Percentiles rank a stretch among this genome's conserved stretches.
Conservation (phyloP, 2,113 vertebrate species). For the Tachysurus fulvidraco region DNA sequence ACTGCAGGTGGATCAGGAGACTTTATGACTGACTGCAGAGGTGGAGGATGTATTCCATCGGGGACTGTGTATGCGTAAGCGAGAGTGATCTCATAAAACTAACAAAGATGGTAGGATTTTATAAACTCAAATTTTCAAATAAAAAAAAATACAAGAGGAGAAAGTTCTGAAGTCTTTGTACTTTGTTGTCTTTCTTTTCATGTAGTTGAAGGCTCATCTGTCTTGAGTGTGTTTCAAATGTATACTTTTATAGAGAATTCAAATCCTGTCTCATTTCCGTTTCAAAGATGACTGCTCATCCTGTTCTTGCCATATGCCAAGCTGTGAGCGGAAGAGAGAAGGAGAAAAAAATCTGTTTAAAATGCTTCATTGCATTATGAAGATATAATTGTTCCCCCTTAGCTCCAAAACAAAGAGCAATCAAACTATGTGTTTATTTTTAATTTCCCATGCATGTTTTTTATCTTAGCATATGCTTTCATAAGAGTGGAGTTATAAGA, state of each 20-base stretch:
- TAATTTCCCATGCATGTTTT: constrained; percentile 66
- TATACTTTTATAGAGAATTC: constrained; percentile 61
- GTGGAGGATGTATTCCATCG: constrained; percentile 55
- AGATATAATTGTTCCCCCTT: constrained; percentile 69
- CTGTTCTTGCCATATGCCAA: constrained; percentile 66
- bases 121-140: neutral
- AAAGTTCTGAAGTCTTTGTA: constrained; percentile 25
- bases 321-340: constrained; percentile 48
- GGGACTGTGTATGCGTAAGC: neutral
- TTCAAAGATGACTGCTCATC: constrained; percentile 64
- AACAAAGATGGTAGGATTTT: neutral
- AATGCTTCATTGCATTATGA: constrained; percentile 65
- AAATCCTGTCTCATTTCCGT: constrained; percentile 66
- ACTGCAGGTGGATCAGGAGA: constrained; percentile 63
- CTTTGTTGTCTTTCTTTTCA: constrained; percentile 37
- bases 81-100: neutral
- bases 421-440: constrained; percentile 66
- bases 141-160: constrained; percentile 22
- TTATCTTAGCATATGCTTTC: constrained; percentile 64
- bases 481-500: constrained; percentile 72
- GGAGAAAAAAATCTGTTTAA: constrained; percentile 55
- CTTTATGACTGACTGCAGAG: constrained; percentile 67
- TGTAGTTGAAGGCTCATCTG: constrained; percentile 51
- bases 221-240: constrained; percentile 57
- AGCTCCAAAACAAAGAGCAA: constrained; percentile 69